Base-by-base conservation (phyloP, 2,797 vertebrate genomes). In the Otolemur crassicaudatus region DNA sequence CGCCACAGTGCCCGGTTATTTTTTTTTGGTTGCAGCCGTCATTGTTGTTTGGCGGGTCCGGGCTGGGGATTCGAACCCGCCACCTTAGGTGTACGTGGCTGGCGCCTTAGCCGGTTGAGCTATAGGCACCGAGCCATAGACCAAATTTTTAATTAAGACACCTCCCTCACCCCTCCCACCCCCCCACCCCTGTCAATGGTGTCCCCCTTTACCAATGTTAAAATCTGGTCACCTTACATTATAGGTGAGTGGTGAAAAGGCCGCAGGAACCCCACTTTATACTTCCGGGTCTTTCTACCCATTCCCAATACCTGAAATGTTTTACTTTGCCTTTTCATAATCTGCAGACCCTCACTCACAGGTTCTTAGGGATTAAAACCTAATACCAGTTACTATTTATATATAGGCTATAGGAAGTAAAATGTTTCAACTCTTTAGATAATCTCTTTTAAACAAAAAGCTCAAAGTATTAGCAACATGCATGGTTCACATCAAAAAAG, bases 391-490 rank as follows among this genome's bases (percentile, higher is more conserved):
- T 91, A 69, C 81, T 22, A 34, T 2, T 37, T 76, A 58, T 20
- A 46, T 22, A 69, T 1, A 37, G 40, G 61, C 53, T 40, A 56
- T 0, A 82, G 43, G 53, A 17, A 85, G 31, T 63, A 82, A 60
- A 29, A 12, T 53, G 81, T 63, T 82, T 79, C 37, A 90, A 63
- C 23, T 40, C 25, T 82, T 63, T 14, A 87, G n/a, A 80, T 84
- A 37, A 67, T 69, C 20, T 83, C 20, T 93, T 95, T 53, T 73
- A 79, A 94, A 93, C n/a, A 46, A 91, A 86, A 93, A 84, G 17
- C 27, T 80, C 58, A 37, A 56, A 84, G 11, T 80, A 46, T 80
- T 37, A 70, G n/a, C 61, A 86, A 88, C n/a, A 79, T 56, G 83
- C 67, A 86, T 22, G 40, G 69, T 87, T 67, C 83, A 79, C 65